A percentile compares a stretch with the other conserved stretches of the same genome.
Conservation (phyloP, 2,113 vertebrate genomes). For the Megaceryle torquata region DNA sequence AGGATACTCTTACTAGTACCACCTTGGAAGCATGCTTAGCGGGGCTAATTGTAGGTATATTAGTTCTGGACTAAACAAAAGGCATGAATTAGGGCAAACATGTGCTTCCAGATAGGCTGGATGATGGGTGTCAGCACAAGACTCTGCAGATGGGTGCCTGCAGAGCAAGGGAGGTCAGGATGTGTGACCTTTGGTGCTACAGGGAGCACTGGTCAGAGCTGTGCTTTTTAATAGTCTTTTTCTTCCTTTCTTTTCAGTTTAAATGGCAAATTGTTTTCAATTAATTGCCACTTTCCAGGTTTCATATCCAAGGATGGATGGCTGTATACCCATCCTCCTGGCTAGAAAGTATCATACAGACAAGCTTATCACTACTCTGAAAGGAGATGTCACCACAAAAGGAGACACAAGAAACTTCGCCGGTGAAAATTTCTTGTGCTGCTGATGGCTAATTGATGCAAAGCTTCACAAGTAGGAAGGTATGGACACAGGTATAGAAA, state of each 20-base stretch:
- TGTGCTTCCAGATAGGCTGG: neutral
- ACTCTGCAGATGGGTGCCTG: neutral
- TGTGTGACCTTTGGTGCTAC: neutral
- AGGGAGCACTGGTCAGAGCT: neutral
- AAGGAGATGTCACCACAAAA: neutral
- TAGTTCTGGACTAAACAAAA: neutral
- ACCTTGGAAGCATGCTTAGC: neutral
- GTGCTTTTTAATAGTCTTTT: neutral
- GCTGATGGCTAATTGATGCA: neutral
- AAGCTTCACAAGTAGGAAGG: neutral
- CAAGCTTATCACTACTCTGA: neutral
- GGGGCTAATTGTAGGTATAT: neutral
- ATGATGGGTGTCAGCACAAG: neutral
- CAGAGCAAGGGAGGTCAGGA: neutral
- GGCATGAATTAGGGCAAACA: neutral
- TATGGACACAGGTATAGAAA: neutral
- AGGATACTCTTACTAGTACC: neutral
- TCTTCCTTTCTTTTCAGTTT: neutral
- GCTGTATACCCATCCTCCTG: neutral
- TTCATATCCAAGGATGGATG: neutral
- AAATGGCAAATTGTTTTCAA: neutral
- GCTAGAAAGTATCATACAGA: neutral
- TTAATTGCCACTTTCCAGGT: neutral
- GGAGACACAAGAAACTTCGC: neutral
- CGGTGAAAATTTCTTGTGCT: neutral